These are phyloP conservation scores for Lepidothrix coronata DNA, from an alignment of 2,113 vertebrate species.

Conservation along the genomic window DNA sequence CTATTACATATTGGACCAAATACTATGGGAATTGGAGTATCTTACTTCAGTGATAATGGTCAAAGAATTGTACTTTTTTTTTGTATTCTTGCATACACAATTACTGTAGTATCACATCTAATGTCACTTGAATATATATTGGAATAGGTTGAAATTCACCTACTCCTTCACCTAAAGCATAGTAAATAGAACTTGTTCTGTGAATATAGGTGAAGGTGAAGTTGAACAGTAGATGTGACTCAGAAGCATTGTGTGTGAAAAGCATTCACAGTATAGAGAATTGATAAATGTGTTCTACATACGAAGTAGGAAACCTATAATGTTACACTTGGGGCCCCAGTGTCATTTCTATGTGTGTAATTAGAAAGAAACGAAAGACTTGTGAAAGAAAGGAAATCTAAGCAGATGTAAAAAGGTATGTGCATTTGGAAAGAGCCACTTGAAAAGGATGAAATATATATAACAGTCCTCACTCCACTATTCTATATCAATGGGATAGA, in stretches of 20 bases:
- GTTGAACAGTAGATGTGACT: neutral
- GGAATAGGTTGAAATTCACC: neutral
- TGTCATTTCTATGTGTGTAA: neutral
- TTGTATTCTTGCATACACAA: neutral
- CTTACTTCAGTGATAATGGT: neutral
- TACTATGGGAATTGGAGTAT: neutral
- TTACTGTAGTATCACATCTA: neutral
- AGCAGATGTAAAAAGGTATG: neutral
- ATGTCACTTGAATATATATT: neutral
- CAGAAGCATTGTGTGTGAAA: neutral
- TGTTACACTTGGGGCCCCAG: accelerated
- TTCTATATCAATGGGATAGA: neutral
- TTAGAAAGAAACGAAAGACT: neutral
- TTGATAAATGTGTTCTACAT: neutral
- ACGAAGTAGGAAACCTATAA: neutral
- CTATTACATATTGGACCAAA: neutral
- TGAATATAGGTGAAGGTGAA: neutral
- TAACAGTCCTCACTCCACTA: neutral
- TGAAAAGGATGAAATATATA: neutral
- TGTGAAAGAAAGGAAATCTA: neutral
- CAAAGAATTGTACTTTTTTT: neutral
- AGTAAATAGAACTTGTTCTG: neutral
- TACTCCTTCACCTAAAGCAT: neutral
- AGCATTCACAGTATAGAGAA: neutral
- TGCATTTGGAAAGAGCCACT: neutral